Evolutionary conservation across 2,113 vertebrate species (phyloP).

Genomic region (Channa argus): DNA sequence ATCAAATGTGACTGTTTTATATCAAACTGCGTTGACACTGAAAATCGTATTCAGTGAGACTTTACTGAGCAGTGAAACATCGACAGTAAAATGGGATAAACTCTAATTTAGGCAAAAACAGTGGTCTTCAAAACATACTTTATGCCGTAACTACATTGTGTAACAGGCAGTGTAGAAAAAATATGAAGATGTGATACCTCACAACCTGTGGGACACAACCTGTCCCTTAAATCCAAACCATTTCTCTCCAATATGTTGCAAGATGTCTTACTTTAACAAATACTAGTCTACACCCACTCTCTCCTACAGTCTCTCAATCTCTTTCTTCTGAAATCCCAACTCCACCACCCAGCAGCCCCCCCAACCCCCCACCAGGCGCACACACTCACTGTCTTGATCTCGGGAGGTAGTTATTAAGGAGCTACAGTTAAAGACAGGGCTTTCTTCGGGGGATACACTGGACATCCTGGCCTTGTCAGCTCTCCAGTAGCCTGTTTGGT

Average conservation of each 20-base stretch:
- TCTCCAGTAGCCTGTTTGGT: conserved; percentile 98
- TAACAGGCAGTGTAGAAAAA: conserved; percentile 10
- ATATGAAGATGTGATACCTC: conserved; percentile 5
- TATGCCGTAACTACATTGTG: background rate
- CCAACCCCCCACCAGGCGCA: conserved; percentile 62
- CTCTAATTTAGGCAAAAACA: conserved; percentile 19
- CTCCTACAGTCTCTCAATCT: conserved; percentile 3
- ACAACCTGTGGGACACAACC: background rate
- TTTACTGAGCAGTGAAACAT: conserved; percentile 31
- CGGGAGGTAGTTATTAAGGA: conserved; percentile 96
- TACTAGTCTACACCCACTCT: conserved; percentile 24
- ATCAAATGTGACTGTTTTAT: conserved; percentile 28
- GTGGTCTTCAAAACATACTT: conserved; percentile 1
- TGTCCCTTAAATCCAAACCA: conserved; percentile 19
- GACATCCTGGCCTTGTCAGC: conserved; percentile 94
- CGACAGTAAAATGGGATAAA: conserved; percentile 5
- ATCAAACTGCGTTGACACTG: conserved; percentile 27
- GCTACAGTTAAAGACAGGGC: conserved; percentile 93
- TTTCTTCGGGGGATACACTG: conserved; percentile 90
- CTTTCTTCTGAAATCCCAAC: conserved; percentile 2
- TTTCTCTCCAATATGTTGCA: background rate
- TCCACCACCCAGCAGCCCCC: conserved; percentile 57
- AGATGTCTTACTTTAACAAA: background rate
- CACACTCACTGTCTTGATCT: conserved; percentile 97
- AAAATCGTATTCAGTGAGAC: conserved; percentile 37